These are phyloP conservation scores for Chelon labrosus DNA, from an alignment of 2,797 vertebrate genomes.

Conservation along the genomic window DNA sequence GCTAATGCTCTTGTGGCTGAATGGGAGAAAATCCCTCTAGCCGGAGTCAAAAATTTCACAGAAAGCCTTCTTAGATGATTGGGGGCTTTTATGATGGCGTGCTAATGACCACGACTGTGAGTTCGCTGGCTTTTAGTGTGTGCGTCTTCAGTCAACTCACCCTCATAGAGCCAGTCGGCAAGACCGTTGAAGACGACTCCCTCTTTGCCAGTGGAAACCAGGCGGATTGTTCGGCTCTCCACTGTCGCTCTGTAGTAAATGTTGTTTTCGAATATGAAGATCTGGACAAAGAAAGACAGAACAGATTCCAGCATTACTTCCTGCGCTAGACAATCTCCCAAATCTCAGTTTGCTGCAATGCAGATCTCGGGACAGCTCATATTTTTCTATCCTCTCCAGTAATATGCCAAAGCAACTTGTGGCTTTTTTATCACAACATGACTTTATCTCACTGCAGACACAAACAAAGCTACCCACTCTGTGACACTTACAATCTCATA, in stretches of 20 bases:
- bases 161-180: constrained; percentile 98
- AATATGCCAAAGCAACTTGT: constrained; percentile 3
- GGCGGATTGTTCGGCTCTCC: constrained; percentile 91
- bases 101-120: too few relatives aligned
- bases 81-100: background rate
- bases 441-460: constrained; percentile 45
- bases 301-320: background rate
- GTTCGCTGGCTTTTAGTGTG: background rate
- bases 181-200: constrained; percentile 96
- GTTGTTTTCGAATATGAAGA: constrained; percentile 99
- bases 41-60: too few relatives aligned
- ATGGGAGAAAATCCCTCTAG: background rate
- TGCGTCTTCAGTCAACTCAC: constrained; percentile 75
- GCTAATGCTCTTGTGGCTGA: background rate
- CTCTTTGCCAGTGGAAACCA: constrained; percentile 95
- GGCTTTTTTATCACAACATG: constrained; percentile 29
- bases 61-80: background rate
- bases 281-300: constrained; percentile 77
- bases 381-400: background rate
- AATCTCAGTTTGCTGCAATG: background rate
- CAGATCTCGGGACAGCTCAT: background rate
- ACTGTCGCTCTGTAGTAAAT: constrained; percentile 96
- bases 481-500: constrained; percentile 37
- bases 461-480: constrained; percentile 22
- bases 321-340: background rate